phyloP scores from a whole-genome alignment of 1,140 invertebrate species.

The Sweltsa coloradensis region DNA sequence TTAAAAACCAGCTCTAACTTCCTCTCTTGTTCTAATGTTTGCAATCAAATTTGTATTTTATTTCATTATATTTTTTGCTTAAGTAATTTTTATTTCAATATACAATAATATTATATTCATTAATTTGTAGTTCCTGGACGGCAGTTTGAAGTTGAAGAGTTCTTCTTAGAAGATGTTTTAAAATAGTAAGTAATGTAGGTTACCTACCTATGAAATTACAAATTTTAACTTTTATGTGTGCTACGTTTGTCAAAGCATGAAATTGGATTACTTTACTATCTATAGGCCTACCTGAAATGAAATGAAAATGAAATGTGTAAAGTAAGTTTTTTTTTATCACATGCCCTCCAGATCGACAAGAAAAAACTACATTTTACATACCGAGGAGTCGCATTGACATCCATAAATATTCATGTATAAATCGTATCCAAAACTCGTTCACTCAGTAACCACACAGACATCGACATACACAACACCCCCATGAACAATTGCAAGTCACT shows the following conservation, averaged over 20 bases:
- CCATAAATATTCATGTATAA: no score
- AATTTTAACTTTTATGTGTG: neutral
- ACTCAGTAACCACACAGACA: no score
- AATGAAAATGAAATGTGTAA: neutral
- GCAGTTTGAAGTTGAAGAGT: constrained; percentile 62
- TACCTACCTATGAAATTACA: neutral
- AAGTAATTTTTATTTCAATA: constrained; percentile 5
- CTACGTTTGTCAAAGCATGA: no score
- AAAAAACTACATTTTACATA: no score
- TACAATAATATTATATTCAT: neutral
- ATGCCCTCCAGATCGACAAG: no score
- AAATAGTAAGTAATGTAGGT: constrained; percentile 24
- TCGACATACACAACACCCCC: no score
- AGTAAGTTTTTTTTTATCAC: no score
- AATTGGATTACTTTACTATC: neutral
- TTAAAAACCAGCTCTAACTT: neutral
- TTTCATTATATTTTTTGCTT: neutral
- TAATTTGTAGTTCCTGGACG: constrained; percentile 53
- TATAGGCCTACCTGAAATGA: neutral
- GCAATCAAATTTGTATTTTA: neutral
- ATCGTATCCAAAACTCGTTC: no score
- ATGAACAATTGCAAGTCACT: no score
- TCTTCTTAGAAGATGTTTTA: constrained; percentile 75
- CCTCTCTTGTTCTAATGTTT: neutral
- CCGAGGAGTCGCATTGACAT: no score